Conservation (phyloP, 2,113 vertebrate genomes). For the Furnarius figulus region DNA sequence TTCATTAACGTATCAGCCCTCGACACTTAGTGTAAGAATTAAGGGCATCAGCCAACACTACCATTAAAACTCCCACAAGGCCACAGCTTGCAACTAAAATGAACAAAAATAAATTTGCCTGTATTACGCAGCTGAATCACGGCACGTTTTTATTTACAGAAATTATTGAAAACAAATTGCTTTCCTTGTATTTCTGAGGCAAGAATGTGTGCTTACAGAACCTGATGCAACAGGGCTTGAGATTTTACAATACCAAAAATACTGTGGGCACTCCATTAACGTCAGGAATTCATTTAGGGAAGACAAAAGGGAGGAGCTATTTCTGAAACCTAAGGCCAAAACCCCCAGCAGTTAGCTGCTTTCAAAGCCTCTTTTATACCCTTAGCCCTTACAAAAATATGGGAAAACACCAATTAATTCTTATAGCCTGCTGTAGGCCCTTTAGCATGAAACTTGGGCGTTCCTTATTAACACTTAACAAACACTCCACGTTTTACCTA, state of each 20-base stretch:
- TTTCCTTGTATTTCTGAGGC: background rate
- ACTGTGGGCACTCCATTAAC: background rate
- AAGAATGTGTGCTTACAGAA: background rate
- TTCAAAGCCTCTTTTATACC: background rate
- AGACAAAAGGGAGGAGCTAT: background rate
- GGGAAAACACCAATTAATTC: background rate
- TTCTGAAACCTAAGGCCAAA: background rate
- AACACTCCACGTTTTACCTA: background rate
- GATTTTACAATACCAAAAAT: background rate
- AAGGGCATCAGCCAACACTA: background rate
- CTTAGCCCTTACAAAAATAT: background rate
- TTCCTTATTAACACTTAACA: background rate
- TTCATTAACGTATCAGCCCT: conserved; percentile 6
- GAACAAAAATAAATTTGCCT: background rate
- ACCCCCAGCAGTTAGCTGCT: background rate
- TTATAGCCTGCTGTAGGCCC: background rate
- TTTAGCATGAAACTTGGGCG: background rate
- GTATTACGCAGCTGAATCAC: background rate
- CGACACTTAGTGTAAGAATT: background rate
- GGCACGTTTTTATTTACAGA: background rate
- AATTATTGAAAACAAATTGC: background rate
- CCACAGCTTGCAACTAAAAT: background rate
- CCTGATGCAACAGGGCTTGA: background rate
- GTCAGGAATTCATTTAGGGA: background rate
- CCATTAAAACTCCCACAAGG: background rate